A percentile compares a stretch with the other conserved stretches of the same genome.
phyloP scores from a whole-genome alignment of 1,140 invertebrate species.

The Trigoniulus corallinus region DNA sequence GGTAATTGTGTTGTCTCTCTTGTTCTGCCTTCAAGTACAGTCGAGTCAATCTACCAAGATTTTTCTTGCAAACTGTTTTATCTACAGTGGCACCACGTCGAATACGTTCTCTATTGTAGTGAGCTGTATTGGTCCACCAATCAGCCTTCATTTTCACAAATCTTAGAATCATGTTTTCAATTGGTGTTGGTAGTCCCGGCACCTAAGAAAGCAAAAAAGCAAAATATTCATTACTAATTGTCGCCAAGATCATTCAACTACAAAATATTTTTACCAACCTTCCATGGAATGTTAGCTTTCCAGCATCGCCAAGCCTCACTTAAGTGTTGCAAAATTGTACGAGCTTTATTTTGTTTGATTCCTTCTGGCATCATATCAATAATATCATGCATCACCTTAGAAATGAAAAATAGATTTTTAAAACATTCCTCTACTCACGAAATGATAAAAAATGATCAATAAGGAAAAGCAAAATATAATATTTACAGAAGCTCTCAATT shows the following conservation, averaged over 20 bases:
- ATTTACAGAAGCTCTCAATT: constrained; percentile 81
- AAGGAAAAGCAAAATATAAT: constrained; percentile 3
- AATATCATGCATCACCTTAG: constrained; percentile 90
- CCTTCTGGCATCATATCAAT: constrained; percentile 99
- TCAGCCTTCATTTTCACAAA: constrained; percentile 99
- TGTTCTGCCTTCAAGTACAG: constrained; percentile 97
- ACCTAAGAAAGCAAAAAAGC: constrained; percentile 34
- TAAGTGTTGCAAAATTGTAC: constrained; percentile 95
- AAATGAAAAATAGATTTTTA: constrained; percentile 12
- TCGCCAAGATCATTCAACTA: not conserved
- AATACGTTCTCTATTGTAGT: constrained; percentile 96
- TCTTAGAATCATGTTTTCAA: constrained; percentile 99
- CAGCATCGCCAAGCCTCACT: constrained; percentile 99
- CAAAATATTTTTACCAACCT: constrained; percentile 34
- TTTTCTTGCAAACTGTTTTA: constrained; percentile 99
- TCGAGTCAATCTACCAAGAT: constrained; percentile 87
- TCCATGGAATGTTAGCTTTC: constrained; percentile 99
- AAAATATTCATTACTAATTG: not conserved
- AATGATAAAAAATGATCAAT: constrained; percentile 15
- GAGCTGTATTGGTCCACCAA: constrained; percentile 99
- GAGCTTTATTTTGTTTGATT: constrained; percentile 98
- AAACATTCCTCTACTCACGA: constrained; percentile 8
- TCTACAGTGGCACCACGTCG: constrained; percentile 87
- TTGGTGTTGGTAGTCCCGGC: constrained; percentile 93
- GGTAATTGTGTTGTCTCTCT: constrained; percentile 96